A percentile compares a stretch with the other conserved stretches of the same genome.
phyloP scores from a whole-genome alignment of 2,113 vertebrate species.

The Seriola rivoliana region DNA sequence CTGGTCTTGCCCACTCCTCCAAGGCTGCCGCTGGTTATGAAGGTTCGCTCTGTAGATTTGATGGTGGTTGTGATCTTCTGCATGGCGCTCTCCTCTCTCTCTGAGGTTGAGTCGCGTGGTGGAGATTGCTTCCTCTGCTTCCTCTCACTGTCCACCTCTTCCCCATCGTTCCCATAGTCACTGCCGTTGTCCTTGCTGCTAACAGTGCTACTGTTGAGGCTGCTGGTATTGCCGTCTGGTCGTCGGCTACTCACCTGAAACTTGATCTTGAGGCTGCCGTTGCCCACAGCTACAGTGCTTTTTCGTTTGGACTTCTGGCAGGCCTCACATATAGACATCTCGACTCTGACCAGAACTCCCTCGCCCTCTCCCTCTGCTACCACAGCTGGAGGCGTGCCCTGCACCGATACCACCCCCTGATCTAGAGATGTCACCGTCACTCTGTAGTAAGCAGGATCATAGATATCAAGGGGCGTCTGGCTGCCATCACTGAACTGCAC shows the following conservation, averaged over 20 bases:
- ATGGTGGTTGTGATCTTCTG: conserved; percentile 84
- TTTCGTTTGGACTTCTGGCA: conserved; percentile 95
- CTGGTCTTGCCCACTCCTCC: conserved; percentile 71
- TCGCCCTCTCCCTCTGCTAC: conserved; percentile 90
- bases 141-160: conserved; percentile 69
- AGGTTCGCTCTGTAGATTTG: conserved; percentile 78
- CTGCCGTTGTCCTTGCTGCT: conserved; percentile 74
- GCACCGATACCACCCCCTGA: conserved; percentile 89
- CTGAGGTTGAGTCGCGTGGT: conserved; percentile 80
- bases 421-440: conserved; percentile 89
- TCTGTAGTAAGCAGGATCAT: conserved; percentile 88
- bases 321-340: conserved; percentile 90
- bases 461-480: conserved; percentile 92
- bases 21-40: conserved; percentile 79
- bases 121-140: conserved; percentile 71
- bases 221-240: conserved; percentile 73
- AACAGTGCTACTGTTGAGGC: conserved; percentile 50
- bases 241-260: conserved; percentile 82
- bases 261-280: conserved; percentile 88
- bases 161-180: conserved; percentile 67
- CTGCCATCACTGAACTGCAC: conserved; percentile 94
- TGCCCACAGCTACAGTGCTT: conserved; percentile 89
- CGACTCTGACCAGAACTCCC: conserved; percentile 88
- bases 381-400: conserved; percentile 83
- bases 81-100: conserved; percentile 81